Evolutionary conservation across 2,888 invertebrate species (phyloP), one percentile per base, ranked within the genome.

Genomic region (Scrobipalpa costella): DNA sequence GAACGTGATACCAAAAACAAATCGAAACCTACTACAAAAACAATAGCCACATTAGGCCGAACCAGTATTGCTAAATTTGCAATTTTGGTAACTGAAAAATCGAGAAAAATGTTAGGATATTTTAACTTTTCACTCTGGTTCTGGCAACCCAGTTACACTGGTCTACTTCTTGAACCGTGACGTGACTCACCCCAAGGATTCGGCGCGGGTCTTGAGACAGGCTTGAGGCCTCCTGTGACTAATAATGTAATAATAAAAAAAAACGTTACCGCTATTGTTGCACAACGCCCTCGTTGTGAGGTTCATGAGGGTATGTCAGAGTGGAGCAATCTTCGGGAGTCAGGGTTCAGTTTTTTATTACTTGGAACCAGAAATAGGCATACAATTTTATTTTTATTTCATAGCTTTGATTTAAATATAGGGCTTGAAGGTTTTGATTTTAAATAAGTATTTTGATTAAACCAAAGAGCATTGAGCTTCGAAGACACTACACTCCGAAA

Each of bases 161-260:
- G 40, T 40, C 21, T 59, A 17, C 44, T 38, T 21, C 11, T 21
- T 60, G 60, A 60, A 60, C 60, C 34, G 49, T 60, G 49, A 34
- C 60, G 34, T 60, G 60, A 60, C 49, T 60, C 60, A 60, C 60
- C 60, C 47, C 34, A 34, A 15, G 60, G 34, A 47, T 60, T 58
- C 21, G 44, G 57, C 34, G 15, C 11, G 44, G 7, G 33, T 27
- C 55, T 55, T 8, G 52, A 33, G 34, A 34, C 33, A 1, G 33
- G 13, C 55, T 55, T 8, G 52, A 33, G 34, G 55, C 33, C 55
- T 55, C 34, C 55, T 55, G 55, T 55, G 55, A 55, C 55, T 34
- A 55, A 55, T 55, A 55, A 34, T n/a, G n/a, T 27, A 27, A 27
- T 21, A 21, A 49, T n/a, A n/a, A 19, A 50, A 55, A 55, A 27